These are phyloP conservation scores for Sigmodon hispidus DNA, from an alignment of 2,113 vertebrate genomes.

Conservation along the genomic window DNA sequence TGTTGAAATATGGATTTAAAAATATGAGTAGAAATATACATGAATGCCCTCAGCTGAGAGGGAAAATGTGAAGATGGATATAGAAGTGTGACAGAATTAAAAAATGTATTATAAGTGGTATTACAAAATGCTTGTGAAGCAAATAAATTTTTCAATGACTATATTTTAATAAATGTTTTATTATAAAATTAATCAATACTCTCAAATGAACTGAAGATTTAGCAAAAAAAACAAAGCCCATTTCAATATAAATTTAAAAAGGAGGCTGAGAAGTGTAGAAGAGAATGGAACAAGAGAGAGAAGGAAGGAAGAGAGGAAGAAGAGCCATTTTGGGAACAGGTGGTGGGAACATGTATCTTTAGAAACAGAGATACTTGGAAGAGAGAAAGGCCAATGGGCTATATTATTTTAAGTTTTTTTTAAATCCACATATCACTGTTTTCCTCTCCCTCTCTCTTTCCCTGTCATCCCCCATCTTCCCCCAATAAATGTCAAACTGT, in stretches of 20 bases:
- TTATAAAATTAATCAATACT: not conserved
- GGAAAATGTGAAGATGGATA: not conserved
- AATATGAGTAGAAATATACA: not conserved
- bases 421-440: no score
- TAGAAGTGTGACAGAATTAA: not conserved
- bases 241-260: not conserved
- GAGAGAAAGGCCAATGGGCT: not conserved
- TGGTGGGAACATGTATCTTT: fast-evolving
- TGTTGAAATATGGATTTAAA: not conserved
- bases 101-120: not conserved
- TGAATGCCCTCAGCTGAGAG: not conserved
- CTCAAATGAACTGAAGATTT: not conserved
- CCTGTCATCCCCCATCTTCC: no score
- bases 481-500: no score
- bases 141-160: not conserved
- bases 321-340: not conserved
- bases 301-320: not conserved
- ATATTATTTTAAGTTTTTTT: no score
- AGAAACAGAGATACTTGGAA: not conserved
- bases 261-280: not conserved
- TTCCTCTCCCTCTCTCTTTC: no score
- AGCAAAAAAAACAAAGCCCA: not conserved
- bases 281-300: not conserved
- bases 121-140: not conserved
- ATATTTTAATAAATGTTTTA: not conserved